phyloP scores from a whole-genome alignment of 2,113 vertebrate species.

The Dermatemys mawii region DNA sequence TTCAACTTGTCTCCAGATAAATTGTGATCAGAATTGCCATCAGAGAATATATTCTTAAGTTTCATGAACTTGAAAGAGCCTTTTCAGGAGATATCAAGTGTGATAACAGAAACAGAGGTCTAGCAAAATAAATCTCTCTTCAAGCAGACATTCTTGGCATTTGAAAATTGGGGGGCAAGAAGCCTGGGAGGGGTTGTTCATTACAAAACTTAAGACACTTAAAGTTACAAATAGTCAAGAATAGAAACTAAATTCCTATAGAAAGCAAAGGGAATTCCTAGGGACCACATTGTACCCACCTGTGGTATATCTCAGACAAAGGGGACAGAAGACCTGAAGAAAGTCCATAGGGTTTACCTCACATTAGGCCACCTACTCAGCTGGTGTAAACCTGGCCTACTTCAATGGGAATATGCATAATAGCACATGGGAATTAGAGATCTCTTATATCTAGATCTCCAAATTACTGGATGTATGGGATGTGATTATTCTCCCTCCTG shows the following conservation, averaged over 20 bases:
- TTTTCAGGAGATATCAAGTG: constrained; percentile 35
- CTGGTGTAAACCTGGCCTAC: constrained; percentile 12
- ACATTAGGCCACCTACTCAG: not conserved
- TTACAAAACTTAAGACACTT: constrained; percentile 8
- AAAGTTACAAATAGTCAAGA: constrained; percentile 7
- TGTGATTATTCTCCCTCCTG: not conserved
- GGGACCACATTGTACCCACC: not conserved
- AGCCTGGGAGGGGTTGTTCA: not conserved
- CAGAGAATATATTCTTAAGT: constrained; percentile 22
- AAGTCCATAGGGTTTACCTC: constrained; percentile 12
- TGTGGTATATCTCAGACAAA: not conserved
- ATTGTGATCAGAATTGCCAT: constrained; percentile 41
- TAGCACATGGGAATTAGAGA: not conserved
- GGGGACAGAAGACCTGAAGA: constrained; percentile 33
- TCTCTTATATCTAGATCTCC: too few species aligned
- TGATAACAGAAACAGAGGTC: not conserved
- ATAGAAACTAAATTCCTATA: not conserved
- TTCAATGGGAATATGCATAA: not conserved
- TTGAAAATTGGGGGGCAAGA: not conserved
- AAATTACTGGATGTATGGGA: not conserved
- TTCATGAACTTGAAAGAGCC: constrained; percentile 42
- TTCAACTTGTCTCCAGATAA: constrained; percentile 44
- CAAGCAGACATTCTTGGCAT: not conserved
- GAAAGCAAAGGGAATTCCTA: constrained; percentile 21
- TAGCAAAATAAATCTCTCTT: constrained; percentile 41